Conservation (phyloP, 2,888 invertebrate genomes). For the Atethmia centrago region DNA sequence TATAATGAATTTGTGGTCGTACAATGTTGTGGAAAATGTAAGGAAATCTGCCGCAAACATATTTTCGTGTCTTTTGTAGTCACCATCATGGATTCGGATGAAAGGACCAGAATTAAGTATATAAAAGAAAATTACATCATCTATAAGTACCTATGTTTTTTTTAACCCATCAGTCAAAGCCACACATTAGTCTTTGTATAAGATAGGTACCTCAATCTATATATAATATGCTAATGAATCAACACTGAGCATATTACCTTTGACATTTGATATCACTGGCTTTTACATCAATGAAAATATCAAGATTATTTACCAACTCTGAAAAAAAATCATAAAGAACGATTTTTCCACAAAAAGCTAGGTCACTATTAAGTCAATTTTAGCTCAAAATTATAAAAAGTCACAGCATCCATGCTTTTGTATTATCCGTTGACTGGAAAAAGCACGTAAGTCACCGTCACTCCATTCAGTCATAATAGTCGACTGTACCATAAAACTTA, state of each 20-base stretch:
- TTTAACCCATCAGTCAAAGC: background rate
- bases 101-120: background rate
- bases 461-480: too few relatives aligned
- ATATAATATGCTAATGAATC: background rate
- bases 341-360: background rate
- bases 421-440: too few relatives aligned
- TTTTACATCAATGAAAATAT: background rate
- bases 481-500: too few relatives aligned
- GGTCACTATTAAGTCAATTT: too few relatives aligned
- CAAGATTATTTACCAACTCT: background rate
- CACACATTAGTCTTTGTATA: background rate
- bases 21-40: background rate
- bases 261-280: background rate
- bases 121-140: background rate
- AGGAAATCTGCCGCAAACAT: background rate
- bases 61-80: background rate
- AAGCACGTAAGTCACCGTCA: too few relatives aligned
- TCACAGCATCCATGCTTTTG: too few relatives aligned
- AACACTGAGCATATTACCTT: background rate
- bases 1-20: constrained; percentile 11
- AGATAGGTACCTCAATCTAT: too few relatives aligned
- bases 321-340: background rate
- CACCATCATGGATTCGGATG: background rate
- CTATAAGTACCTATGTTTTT: background rate
- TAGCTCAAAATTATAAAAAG: too few relatives aligned